Evolutionary conservation across 2,113 vertebrate species (phyloP), one percentile per base, ranked within the genome.

Genomic region (Turnix velox): DNA sequence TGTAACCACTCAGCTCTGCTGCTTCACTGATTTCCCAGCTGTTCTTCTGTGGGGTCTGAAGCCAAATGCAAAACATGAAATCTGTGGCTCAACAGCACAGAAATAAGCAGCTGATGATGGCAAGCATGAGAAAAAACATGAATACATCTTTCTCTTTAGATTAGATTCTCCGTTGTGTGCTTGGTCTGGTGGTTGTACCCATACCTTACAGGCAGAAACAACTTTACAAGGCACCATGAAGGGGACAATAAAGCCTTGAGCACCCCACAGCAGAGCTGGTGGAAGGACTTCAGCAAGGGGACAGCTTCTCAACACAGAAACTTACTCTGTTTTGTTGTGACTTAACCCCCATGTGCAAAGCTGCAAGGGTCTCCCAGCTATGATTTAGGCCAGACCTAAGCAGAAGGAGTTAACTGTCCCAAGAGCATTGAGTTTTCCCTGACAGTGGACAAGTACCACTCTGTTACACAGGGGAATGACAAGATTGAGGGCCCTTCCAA

Each of bases 1-100:
- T 96, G 96, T 95, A 92, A 95, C 89, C 94, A 96, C 96, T 94
- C 92, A 87, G 95, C 94, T 97, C 95, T 75, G 95, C 93, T 97
- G 96, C 96, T 97, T 94, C 96, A 63, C 90, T 96, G 97, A 93
- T 96, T 97, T 94, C 94, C 94, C 96, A 96, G 97, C 96, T 96
- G 97, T 62, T 97, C 87, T 88, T 84, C 95, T 72, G 91, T 12
- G 0, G 78, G 68, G 75, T 80, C 92, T 95, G 85, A 96, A 97
- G 94, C 85, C 25, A 27, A 95, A 93, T 9, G 14, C 77, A 88
- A 94, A 39, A n/a, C n/a, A n/a, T n/a, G n/a, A 74, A 94, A 87
- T 75, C 82, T 48, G 88, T 46, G 45, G 55, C 83, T 67, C 84
- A 93, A 72, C 87, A 88, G 91, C 90, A 95, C 86, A 78, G 78